Evolutionary conservation across 1,140 invertebrate species (phyloP), one percentile per base, ranked within the genome.

Genomic region (Lasaia peninsularis): DNA sequence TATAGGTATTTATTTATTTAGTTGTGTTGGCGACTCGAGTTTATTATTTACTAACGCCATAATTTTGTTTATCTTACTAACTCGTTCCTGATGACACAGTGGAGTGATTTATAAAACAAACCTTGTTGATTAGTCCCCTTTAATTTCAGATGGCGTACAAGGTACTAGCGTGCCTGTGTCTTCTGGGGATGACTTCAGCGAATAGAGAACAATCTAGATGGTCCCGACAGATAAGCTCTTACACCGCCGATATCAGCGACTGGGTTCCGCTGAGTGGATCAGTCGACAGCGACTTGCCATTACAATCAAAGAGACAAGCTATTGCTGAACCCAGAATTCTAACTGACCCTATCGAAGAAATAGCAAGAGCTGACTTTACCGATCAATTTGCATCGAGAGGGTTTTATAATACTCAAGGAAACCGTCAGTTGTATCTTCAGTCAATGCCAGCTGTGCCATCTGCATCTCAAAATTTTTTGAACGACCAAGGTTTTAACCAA

Each of bases 301-400:
- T 55, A 37, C 75, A 75, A 58, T 73, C 73, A 21, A 87, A 83
- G 69, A 78, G 80, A 70, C 85, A 86, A 80, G 82, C 81, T 6
- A 74, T 86, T 24, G 88, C 89, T 7, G 81, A 88, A 67, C 83
- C 86, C 0, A 85, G 91, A 63, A 90, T 91, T 56, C 67, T 92
- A 6, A 83, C 85, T 37, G 80, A 91, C 52, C 90, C 90, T 0
- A 90, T 90, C 65, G 84, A 86, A 4, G 80, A 81, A 20, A 80
- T 90, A 51, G 55, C 71, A 3, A 78, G 76, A 71, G 74, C 69
- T 21, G 80, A 78, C 21, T 89, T 86, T 52, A 69, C 67, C 18
- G 86, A 89, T n/a, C 34, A 69, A 11, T 84, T 86, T 49, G 73
- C 82, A 1, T 62, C 67, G 5, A 78, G 78, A 62, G 67, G 67